Base-by-base conservation (phyloP, 2,888 invertebrate genomes). In the Actias luna region DNA sequence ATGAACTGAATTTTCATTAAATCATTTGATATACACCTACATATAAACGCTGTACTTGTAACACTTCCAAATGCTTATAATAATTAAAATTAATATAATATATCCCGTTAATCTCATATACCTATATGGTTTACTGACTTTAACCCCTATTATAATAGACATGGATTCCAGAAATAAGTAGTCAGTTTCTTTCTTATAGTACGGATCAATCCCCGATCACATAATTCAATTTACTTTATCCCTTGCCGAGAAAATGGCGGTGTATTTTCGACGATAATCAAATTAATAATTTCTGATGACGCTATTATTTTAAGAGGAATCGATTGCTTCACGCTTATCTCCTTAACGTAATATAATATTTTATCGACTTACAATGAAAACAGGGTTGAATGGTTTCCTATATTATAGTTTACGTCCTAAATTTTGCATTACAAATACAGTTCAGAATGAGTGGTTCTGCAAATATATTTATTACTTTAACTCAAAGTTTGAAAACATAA, bases 211-310 rank as follows among this genome's bases (percentile, higher is more conserved):
- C 76, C 74, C 73, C 78, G 75, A 83, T 80, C 82, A 80, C 79
- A 81, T 85, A 85, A 87, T 86, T 84, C 82, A 85, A 87, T 85
- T 85, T 83, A 72, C 78, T 77, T 84, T 81, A 87, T 83, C 85
- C 86, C 77, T 82, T 80, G 70, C 80, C 73, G 76, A 77, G 82
- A 83, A 87, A 86, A 86, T 83, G 78, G 77, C 76, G 75, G 77
- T 79, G 78, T 82, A 82, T 85, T 82, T 80, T 79, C 77, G 69
- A 69, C 74, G 80, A 85, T 85, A 82, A 83, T 77, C 79, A 78
- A 82, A 85, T 85, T 85, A 83, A 82, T 84, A 84, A 85, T 83
- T 84, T 82, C 72, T 73, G 81, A 81, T 83, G 80, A 80, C 76
- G 77, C 71, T 67, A 79, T 83, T 79, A 85, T 79, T 80, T 76